Evolutionary conservation across 2,113 vertebrate species (phyloP), one percentile per base, ranked within the genome.

Genomic region (Falco punctatus): DNA sequence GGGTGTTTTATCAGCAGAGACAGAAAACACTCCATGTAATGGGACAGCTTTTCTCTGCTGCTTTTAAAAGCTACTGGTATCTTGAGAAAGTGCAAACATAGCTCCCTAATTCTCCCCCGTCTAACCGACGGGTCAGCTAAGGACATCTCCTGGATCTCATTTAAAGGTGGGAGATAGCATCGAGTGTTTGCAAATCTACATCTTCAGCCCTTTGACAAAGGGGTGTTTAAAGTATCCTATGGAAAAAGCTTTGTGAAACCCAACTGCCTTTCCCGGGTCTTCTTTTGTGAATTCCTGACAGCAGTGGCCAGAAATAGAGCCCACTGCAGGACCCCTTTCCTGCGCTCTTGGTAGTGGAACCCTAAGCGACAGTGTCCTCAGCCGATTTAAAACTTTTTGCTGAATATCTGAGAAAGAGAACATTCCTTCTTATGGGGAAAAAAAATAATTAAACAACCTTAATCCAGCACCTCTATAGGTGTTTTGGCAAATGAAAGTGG

Each of bases 181-280:
- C 0, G 2, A 67, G 42, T 44, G 15, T 62, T 91, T 89, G n/a
- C 66, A 82, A 52, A 40, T 19, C 74, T 62, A 15, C 55, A 11
- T 59, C 65, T 70, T 69, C 58, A 66, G 15, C 32, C 33, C 5
- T 20, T 30, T 48, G 55, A 82, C 84, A 82, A 86, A 70, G 49
- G 23, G 42, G 2, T 66, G 58, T 55, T 77, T 82, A 52, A 86
- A 87, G 48, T 42, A 72, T 35, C 54, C 49, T 42, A 30, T 16
- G 49, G 72, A 71, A 93, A 86, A 94, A 70, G n/a, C 62, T 85
- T 74, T 64, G 61, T 78, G 86, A 88, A 94, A 89, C 52, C 13
- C 14, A 89, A 23, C 33, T 16, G 26, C n/a, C 30, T 65, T 75
- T n/a, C 42, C 62, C 28, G 70, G 18, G 28, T 83, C 23, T n/a